Conservation (phyloP, 2,888 invertebrate species). For the Acleris emargana region DNA sequence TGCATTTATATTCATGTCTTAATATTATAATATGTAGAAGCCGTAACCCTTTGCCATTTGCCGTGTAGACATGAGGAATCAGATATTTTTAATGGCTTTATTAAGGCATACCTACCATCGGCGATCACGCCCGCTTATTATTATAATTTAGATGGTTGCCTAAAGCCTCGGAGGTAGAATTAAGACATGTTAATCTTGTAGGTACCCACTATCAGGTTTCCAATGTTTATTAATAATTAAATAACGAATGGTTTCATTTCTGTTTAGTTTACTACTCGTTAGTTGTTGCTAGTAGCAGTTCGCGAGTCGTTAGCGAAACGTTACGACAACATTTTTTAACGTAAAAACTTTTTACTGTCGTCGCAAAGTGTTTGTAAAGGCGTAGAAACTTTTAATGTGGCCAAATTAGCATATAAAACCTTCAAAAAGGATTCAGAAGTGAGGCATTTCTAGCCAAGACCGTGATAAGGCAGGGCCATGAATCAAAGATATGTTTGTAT, state of each 20-base stretch:
- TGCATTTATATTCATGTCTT: slow-evolving; percentile 48
- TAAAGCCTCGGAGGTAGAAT: slow-evolving; percentile 73
- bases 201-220: slow-evolving; percentile 39
- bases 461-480: slow-evolving; percentile 62
- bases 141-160: slow-evolving; percentile 83
- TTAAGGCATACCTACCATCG: slow-evolving; percentile 76
- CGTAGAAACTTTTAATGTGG: slow-evolving; percentile 30
- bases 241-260: slow-evolving; percentile 28
- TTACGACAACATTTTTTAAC: slow-evolving; percentile 1
- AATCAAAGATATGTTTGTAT: slow-evolving; percentile 74
- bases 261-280: slow-evolving; percentile 19
- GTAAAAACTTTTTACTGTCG: slow-evolving; percentile 19
- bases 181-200: slow-evolving; percentile 73
- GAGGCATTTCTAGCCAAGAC: slow-evolving; percentile 50
- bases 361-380: slow-evolving; percentile 28
- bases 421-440: slow-evolving; percentile 39
- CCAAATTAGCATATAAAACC: slow-evolving; percentile 33
- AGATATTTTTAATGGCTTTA: slow-evolving; percentile 83
- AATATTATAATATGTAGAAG: slow-evolving; percentile 50
- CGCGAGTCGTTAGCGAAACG: slow-evolving; percentile 4
- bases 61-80: slow-evolving; percentile 67
- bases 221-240: slow-evolving; percentile 39
- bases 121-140: slow-evolving; percentile 81
- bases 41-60: slow-evolving; percentile 72
- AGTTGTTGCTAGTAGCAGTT: slow-evolving; percentile 23